These are phyloP conservation scores for Drosophila cardini DNA, from an alignment of 1,140 invertebrate genomes.

Conservation along the genomic window DNA sequence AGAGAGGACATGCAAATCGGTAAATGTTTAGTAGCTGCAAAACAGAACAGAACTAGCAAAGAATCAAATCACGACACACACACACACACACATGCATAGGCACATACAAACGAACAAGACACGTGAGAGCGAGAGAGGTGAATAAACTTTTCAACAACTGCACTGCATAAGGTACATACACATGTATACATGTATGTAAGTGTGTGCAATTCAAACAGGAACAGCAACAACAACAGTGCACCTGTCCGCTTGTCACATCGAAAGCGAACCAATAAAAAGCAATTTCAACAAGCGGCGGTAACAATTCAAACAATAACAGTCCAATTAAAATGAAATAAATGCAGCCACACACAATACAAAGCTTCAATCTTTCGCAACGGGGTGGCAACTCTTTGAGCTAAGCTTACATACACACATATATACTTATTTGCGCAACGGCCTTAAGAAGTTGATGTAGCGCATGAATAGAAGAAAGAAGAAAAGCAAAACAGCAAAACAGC, in stretches of 20 bases:
- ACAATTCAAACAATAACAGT: slow-evolving; percentile 58
- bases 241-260: slow-evolving; percentile 51
- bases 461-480: slow-evolving; percentile 45
- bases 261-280: slow-evolving; percentile 32
- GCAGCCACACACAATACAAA: slow-evolving; percentile 23
- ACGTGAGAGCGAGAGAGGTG: slow-evolving; percentile 74
- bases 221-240: slow-evolving; percentile 60
- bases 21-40: slow-evolving; percentile 41
- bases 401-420: slow-evolving; percentile 27
- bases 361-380: slow-evolving; percentile 24
- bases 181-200: slow-evolving; percentile 6
- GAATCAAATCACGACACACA: slow-evolving; percentile 19
- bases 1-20: slow-evolving; percentile 36
- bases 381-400: slow-evolving; percentile 59
- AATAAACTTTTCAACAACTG: slow-evolving; percentile 72
- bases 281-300: slow-evolving; percentile 31
- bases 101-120: slow-evolving; percentile 37
- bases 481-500: slow-evolving; percentile 63
- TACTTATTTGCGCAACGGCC: not conserved
- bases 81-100: not conserved
- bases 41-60: slow-evolving; percentile 41
- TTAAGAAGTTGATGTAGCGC: slow-evolving; percentile 42
- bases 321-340: slow-evolving; percentile 75
- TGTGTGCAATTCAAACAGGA: slow-evolving; percentile 42
- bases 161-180: slow-evolving; percentile 33